Base-by-base conservation (phyloP, 2,113 vertebrate species). In the Triplophysa dalaica region DNA sequence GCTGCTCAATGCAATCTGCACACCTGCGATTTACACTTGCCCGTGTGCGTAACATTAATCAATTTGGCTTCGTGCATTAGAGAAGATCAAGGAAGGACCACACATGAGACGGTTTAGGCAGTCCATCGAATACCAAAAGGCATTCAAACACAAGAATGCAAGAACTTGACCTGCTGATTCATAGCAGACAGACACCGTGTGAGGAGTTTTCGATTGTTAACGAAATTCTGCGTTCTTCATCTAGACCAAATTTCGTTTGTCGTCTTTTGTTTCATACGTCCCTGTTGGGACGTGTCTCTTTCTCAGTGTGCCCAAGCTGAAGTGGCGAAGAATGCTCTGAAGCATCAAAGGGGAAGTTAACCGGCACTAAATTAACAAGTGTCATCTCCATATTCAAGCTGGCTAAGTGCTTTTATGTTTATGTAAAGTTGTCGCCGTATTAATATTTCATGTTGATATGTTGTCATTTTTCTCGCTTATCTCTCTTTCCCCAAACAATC, bases 381-480 rank as follows among this genome's bases (percentile, higher is more conserved):
- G 88, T 89, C 92, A 91, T 91, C 89, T 91, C 82, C 88, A 89
- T 87, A 91, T 91, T 86, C 86, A 78, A 87, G 87, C 85, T 87
- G 88, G 87, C 88, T 89, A 91, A 89, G 87, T 82, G 87, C 88
- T 91, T 92, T 91, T 88, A 91, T 92, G 92, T 92, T 92, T 89
- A 90, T 91, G 91, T 90, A 91, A 91, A 92, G 87, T 72, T 70
- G 48, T 73, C 79, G 43, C 86, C 82, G 72, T 87, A 93, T 93
- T 90, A 91, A 93, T 91, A 92, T 93, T 93, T 93, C 87, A 93
- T 92, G 88, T 88, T 90, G 88, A 83, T 88, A 87, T 77, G 60
- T 89, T 89, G 84, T 88, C 72, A 14, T 67, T 78, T 80, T 86
- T 81, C 74, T 75, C 58, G 43, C 74, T 76, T 76, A 41, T 78